Base-by-base conservation (phyloP, 2,113 vertebrate genomes). In the Nibea albiflora region DNA sequence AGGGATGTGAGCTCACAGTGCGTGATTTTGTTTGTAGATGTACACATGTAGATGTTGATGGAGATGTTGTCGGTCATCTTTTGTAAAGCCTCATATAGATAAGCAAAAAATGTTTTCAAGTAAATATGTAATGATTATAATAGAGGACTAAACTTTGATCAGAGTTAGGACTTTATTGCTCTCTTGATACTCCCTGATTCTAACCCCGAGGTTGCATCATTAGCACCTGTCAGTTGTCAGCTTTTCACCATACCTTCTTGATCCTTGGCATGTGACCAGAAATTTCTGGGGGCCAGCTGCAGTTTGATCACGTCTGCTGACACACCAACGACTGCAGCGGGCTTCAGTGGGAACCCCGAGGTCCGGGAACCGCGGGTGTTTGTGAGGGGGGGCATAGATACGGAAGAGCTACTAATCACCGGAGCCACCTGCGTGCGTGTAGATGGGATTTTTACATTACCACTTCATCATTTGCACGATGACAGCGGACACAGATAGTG, bases 151-250 rank as follows among this genome's bases (percentile, higher is more conserved):
- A 76, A 76, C 61, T 74, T 60, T 24, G 19, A n/a, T 46, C 47
- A n/a, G 35, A 2, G 74, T 81, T 15, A 7, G 26, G 46, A 12
- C 24, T 84, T 73, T 84, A 89, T 86, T 78, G 84, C 57, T 89
- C 83, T 79, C 85, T 54, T 82, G 88, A 73, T 81, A 58, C 66
- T 85, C 4, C 42, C 63, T 66, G 71, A 81, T 87, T 79, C 60
- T 62, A 61, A 53, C 53, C 79, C 54, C 35, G 60, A 85, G 78
- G 78, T 90, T 92, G 56, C 92, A 89, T 92, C 91, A 90, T 90
- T 91, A 87, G 65, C 90, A 75, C 88, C 78, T 90, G 89, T 93
- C 92, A 90, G 83, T 89, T 89, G 84, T 81, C 91, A 90, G 90
- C 85, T 92, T 90, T 91, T 91, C 84, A 60, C 78, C 91, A 92